A percentile compares a stretch with the other conserved stretches of the same genome.
These are phyloP conservation scores for Fopius arisanus DNA, from an alignment of 1,140 invertebrate species.

Conservation along the genomic window DNA sequence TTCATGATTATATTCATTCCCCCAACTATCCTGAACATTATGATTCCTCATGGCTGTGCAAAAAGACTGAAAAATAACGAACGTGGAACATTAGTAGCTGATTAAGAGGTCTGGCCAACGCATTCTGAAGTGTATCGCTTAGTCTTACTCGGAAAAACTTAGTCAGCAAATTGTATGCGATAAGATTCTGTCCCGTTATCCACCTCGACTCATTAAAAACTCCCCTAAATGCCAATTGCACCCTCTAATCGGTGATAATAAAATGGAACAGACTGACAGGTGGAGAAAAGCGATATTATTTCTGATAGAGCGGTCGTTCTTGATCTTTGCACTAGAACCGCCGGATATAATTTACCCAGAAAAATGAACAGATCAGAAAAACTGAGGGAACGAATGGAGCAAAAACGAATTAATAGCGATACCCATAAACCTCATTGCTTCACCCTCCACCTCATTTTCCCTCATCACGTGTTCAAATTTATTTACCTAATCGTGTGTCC, in stretches of 20 bases:
- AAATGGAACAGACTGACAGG: too few species aligned
- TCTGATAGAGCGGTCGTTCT: background rate
- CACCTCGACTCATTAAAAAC: background rate
- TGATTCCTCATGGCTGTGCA: background rate
- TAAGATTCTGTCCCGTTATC: background rate
- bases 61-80: background rate
- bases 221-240: too few species aligned
- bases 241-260: too few species aligned
- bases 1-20: background rate
- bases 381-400: background rate
- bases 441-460: background rate
- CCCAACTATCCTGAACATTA: background rate
- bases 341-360: background rate
- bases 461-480: background rate
- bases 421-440: background rate
- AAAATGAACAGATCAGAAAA: background rate
- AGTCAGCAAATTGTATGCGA: conserved; percentile 16
- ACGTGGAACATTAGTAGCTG: conserved; percentile 1
- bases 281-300: background rate
- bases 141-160: conserved; percentile 22
- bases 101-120: background rate
- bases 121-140: conserved; percentile 10
- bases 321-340: background rate
- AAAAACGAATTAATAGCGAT: background rate
- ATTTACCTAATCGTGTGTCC: conserved; percentile 39